These are phyloP conservation scores for Drosophila lutescens DNA, from an alignment of 2,888 invertebrate genomes.

Conservation along the genomic window DNA sequence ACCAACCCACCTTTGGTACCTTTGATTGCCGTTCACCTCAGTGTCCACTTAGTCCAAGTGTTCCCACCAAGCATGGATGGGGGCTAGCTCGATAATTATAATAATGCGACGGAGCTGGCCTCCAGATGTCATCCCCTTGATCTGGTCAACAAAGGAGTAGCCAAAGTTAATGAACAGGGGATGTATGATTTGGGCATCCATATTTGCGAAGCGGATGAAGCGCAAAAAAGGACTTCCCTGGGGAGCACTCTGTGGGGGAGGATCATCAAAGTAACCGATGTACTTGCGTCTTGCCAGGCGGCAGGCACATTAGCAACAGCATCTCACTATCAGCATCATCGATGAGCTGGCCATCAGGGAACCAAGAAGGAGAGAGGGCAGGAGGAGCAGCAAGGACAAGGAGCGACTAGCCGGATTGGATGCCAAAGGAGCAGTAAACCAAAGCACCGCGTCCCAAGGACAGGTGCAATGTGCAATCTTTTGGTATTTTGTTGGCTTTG, in stretches of 20 bases:
- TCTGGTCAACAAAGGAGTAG: slow-evolving; percentile 9
- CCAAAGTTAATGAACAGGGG: slow-evolving; percentile 9
- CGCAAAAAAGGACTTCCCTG: not conserved
- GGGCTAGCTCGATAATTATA: slow-evolving; percentile 37
- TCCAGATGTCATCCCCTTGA: slow-evolving; percentile 5
- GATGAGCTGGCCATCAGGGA: slow-evolving; percentile 55
- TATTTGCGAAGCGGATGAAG: not conserved
- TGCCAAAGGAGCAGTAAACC: slow-evolving; percentile 56
- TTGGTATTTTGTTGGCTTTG: slow-evolving; percentile 81
- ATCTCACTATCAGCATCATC: slow-evolving; percentile 47
- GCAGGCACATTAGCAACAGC: slow-evolving; percentile 34
- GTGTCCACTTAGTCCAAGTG: slow-evolving; percentile 6
- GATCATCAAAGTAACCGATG: slow-evolving; percentile 31
- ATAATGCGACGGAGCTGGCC: slow-evolving; percentile 20
- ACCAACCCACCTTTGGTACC: not conserved
- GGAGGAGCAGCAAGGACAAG: not conserved
- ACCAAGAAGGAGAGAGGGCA: slow-evolving; percentile 51
- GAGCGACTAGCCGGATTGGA: slow-evolving; percentile 10
- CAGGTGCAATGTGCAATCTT: slow-evolving; percentile 79
- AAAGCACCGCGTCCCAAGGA: slow-evolving; percentile 64
- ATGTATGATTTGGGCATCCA: slow-evolving; percentile 2
- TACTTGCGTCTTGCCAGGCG: not conserved
- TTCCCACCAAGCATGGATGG: not conserved
- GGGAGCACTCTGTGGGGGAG: not conserved
- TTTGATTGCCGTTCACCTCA: slow-evolving; percentile 1